These are phyloP conservation scores for Schizotus pectinicornis DNA, from an alignment of 2,888 invertebrate genomes.

Conservation along the genomic window DNA sequence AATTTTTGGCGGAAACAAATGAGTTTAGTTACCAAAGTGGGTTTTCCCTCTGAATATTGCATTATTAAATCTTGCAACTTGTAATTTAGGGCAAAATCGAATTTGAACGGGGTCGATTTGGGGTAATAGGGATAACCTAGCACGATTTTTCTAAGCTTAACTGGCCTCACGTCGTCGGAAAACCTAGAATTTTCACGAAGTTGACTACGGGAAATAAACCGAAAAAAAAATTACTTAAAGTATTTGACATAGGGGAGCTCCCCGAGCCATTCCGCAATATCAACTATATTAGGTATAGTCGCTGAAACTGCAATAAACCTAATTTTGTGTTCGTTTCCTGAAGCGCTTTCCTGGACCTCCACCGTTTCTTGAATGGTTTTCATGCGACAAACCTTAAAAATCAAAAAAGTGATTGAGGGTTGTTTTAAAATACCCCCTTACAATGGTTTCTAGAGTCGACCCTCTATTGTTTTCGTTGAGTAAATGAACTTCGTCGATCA, in stretches of 20 bases:
- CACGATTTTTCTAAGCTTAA: conserved; percentile 74
- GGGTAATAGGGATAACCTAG: conserved; percentile 70
- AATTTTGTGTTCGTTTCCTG: conserved; percentile 46
- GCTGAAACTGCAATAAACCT: conserved; percentile 81
- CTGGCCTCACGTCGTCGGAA: conserved; percentile 75
- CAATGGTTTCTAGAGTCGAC: conserved; percentile 78
- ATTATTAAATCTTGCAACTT: conserved; percentile 72
- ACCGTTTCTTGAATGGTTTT: conserved; percentile 68
- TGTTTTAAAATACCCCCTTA: no score
- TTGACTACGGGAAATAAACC: conserved; percentile 3
- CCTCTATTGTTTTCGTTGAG: conserved; percentile 75
- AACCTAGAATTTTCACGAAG: conserved; percentile 60
- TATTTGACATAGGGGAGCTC: conserved; percentile 59
- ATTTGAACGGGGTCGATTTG: conserved; percentile 70
- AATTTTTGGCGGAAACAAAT: no score
- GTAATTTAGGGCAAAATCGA: conserved; percentile 79
- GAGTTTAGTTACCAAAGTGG: conserved; percentile 65
- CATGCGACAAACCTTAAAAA: conserved; percentile 66
- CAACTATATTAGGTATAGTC: conserved; percentile 78
- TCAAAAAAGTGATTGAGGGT: no score
- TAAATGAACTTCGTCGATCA: conserved; percentile 82
- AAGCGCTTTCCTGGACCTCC: conserved; percentile 16
- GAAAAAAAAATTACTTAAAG: conserved; percentile 60
- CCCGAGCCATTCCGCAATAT: conserved; percentile 76
- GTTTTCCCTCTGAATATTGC: conserved; percentile 74